Evolutionary conservation across 2,113 vertebrate genomes (phyloP).

Genomic region (Rhodinocichla rosea): DNA sequence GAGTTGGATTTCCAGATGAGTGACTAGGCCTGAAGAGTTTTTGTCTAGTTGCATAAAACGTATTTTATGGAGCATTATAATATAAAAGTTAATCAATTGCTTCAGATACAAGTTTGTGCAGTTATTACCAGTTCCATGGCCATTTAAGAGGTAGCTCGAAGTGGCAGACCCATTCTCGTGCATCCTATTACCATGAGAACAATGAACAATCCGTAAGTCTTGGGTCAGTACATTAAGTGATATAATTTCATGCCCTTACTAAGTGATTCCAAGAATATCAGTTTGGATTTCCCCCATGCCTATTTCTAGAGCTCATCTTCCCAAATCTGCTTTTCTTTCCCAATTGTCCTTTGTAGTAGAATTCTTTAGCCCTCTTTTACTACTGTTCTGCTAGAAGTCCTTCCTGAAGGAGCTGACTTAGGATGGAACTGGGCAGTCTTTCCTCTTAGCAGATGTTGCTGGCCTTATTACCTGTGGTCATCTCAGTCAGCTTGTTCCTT

Average conservation of each 20-base stretch:
- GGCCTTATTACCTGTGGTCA: neutral
- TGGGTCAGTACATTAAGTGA: neutral
- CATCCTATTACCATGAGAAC: neutral
- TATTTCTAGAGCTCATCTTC: neutral
- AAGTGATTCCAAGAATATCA: neutral
- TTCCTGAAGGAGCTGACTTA: neutral
- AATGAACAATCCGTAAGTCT: neutral
- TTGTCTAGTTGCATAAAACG: neutral
- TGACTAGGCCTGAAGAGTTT: neutral
- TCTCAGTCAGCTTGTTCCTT: neutral
- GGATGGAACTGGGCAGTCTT: neutral
- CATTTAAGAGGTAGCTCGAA: neutral
- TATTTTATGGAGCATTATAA: neutral
- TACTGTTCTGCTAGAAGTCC: neutral
- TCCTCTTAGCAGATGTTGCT: neutral
- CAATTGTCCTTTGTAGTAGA: neutral
- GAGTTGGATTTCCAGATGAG: neutral
- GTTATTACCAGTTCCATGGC: neutral
- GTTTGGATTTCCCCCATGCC: neutral
- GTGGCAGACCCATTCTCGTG: neutral
- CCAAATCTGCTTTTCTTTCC: neutral
- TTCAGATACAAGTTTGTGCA: neutral
- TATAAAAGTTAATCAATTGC: neutral
- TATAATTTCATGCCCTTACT: neutral
- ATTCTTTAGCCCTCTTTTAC: neutral